Percentiles rank a stretch among this genome's conserved stretches.
phyloP scores from a whole-genome alignment of 2,888 invertebrate genomes.

The Lordiphosa andalusiaca region DNA sequence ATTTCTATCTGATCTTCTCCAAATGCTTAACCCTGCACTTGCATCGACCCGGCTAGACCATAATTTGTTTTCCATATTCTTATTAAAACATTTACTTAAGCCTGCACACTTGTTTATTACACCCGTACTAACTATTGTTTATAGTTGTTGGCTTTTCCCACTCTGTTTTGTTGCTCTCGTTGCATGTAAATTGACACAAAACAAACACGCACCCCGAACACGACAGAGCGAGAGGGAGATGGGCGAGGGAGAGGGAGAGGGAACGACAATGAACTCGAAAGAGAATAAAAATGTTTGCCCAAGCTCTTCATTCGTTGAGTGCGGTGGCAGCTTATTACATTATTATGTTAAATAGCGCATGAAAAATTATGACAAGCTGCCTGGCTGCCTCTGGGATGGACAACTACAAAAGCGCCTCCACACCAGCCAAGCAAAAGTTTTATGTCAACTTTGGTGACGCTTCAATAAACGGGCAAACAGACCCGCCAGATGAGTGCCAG shows the following conservation, averaged over 20 bases:
- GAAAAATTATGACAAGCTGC: constrained; percentile 61
- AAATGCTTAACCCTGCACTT: no score
- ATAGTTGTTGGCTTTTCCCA: constrained; percentile 9
- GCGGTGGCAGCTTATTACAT: constrained; percentile 64
- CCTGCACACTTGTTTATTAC: constrained; percentile 58
- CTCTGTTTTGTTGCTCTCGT: constrained; percentile 5
- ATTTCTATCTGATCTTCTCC: no score
- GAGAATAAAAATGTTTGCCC: constrained; percentile 40
- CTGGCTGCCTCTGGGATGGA: constrained; percentile 53
- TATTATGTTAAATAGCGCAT: constrained; percentile 72
- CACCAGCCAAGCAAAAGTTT: constrained; percentile 17
- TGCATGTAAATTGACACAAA: constrained; percentile 54
- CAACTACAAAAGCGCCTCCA: constrained; percentile 20
- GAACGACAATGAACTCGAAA: constrained; percentile 10
- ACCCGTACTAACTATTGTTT: background rate
- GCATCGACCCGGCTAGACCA: constrained; percentile 13
- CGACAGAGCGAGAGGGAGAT: background rate
- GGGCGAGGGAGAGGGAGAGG: no score
- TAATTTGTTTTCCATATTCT: constrained; percentile 50
- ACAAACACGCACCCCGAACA: constrained; percentile 36
- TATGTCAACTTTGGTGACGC: constrained; percentile 11
- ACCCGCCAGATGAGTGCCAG: background rate
- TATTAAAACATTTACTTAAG: constrained; percentile 59
- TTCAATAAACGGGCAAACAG: constrained; percentile 1
- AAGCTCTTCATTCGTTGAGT: constrained; percentile 19